phyloP scores from a whole-genome alignment of 2,888 invertebrate species.

The Orthosia incerta region DNA sequence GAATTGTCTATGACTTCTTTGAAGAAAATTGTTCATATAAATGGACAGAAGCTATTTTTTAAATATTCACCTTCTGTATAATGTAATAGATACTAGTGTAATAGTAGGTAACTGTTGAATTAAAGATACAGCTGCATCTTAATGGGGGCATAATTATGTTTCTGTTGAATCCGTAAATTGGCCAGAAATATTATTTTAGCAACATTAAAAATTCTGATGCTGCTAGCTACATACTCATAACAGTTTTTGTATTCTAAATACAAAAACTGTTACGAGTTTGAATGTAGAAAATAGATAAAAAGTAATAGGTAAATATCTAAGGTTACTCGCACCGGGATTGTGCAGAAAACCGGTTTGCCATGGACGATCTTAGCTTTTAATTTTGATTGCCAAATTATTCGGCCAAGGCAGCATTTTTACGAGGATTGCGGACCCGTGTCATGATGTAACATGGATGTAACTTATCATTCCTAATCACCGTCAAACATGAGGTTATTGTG shows the following conservation, averaged over 20 bases:
- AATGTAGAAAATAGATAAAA: not conserved
- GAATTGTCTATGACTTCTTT: no score
- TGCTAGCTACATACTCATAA: not conserved
- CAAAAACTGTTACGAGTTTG: no score
- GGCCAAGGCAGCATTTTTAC: constrained; percentile 54
- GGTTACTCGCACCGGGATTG: constrained; percentile 23
- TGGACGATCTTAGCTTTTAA: constrained; percentile 41
- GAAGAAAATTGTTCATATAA: no score
- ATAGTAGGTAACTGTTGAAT: no score
- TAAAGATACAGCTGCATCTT: no score
- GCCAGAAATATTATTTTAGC: not conserved
- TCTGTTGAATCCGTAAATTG: no score
- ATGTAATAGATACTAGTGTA: no score
- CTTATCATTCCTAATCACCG: constrained; percentile 17
- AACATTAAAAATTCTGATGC: not conserved
- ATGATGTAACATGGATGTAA: constrained; percentile 37
- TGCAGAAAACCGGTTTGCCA: constrained; percentile 52
- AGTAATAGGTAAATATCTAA: constrained; percentile 4
- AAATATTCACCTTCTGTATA: no score
- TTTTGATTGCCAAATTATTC: constrained; percentile 56
- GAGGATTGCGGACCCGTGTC: constrained; percentile 11
- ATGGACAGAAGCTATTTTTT: no score
- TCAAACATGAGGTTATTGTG: not conserved
- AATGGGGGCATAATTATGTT: no score
- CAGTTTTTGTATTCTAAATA: not conserved